Base-by-base conservation (phyloP, 2,888 invertebrate species). In the Drosophila hamatofila region DNA sequence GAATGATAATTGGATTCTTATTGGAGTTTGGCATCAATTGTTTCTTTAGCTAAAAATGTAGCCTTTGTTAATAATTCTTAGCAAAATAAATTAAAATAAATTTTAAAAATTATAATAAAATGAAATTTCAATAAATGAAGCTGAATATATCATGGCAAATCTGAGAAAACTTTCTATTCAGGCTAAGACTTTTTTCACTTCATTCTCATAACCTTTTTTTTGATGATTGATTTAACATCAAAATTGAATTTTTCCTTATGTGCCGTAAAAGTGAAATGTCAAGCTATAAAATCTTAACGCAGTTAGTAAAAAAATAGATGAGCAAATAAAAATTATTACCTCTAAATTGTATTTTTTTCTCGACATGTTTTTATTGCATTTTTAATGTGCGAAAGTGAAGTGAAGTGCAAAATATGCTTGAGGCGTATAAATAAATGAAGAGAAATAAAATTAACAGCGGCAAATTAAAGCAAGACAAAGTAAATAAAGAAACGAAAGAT, bases 351-450 rank as follows among this genome's bases (percentile, higher is more conserved):
- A 0, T 39, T 39, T 54, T 23, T 52, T 21, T 35, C 18, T 23
- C 27, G 21, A 35, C 18, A 59, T 59, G 60, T 72, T 77, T 72
- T 77, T 63, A 79, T 63, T 30, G 49, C 51, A 48, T 16, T 61
- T 70, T 78, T 78, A 67, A 79, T 87, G 76, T 79, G 76, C 88
- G 85, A 83, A 83, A 82, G 88, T 70, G 44, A 49, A 61, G 66
- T 52, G 39, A 49, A 61, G 66, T 52, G 52, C 52, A 12, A 63
- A 59, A 42, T 51, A 51, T 55, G 58, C 58, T 60, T 49, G 41
- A 57, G 46, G 49, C 57, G 61, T 39, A 58, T 61, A 41, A 70
- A 70, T 63, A 57, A 54, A 37, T 30, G 21, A 49, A 49, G 33
- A 49, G 8, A 14, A 14, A 18, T 33, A 14, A 49, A 48, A 46